Percentiles rank a stretch among this genome's conserved stretches.
These are phyloP conservation scores for Eriocheir sinensis DNA, from an alignment of 1,140 invertebrate species.

Conservation along the genomic window DNA sequence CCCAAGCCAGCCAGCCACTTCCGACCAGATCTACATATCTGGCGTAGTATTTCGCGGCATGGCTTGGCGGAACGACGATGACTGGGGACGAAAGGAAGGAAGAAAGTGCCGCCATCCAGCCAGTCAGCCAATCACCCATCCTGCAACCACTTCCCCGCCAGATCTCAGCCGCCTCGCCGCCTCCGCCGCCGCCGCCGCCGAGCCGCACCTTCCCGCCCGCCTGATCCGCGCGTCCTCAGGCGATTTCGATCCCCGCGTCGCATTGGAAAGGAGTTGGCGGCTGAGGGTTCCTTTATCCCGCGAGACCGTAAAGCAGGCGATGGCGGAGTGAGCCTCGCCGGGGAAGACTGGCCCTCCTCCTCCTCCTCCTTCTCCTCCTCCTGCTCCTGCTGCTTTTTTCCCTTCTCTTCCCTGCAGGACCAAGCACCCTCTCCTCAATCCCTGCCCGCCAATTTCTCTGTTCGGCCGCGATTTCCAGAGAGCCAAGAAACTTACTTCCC, in stretches of 20 bases:
- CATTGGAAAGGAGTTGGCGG: conserved; percentile 1
- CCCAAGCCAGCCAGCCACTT: too few species aligned
- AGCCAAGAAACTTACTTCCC: not conserved
- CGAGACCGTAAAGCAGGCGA: conserved; percentile 9
- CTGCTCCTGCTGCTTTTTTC: too few species aligned
- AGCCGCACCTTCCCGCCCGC: not conserved
- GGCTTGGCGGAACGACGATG: too few species aligned
- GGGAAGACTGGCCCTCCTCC: not conserved
- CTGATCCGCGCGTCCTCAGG: not conserved
- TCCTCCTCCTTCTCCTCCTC: not conserved
- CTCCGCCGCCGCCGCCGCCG: too few species aligned
- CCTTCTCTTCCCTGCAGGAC: not conserved
- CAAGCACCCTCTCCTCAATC: conserved; percentile 9
- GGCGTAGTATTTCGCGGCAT: too few species aligned
- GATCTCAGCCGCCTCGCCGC: too few species aligned
- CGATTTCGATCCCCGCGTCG: not conserved
- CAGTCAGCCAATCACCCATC: too few species aligned
- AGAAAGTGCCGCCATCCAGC: too few species aligned
- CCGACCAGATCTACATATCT: too few species aligned
- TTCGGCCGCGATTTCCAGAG: not conserved
- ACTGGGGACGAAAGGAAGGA: too few species aligned
- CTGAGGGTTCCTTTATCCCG: conserved; percentile 22
- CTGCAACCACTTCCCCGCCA: too few species aligned
- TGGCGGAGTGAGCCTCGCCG: not conserved
- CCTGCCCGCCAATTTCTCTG: not conserved